A percentile compares a stretch with the other conserved stretches of the same genome.
Conservation (phyloP, 2,113 vertebrate species). For the Anarhynchus alexandrinus region DNA sequence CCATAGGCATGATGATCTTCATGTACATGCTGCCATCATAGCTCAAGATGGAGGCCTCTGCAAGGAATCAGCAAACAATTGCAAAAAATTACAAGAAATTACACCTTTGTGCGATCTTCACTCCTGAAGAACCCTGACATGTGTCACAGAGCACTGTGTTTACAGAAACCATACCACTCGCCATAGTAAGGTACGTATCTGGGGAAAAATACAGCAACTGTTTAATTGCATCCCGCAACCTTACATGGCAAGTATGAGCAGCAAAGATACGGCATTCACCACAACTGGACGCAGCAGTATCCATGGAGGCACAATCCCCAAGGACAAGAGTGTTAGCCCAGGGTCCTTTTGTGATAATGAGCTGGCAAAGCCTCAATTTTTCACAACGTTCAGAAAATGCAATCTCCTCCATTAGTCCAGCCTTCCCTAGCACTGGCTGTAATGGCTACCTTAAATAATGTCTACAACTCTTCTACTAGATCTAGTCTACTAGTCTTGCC, state of each 20-base stretch:
- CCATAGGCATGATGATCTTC: conserved; percentile 92
- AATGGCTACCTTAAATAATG: neutral
- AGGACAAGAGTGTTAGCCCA: neutral
- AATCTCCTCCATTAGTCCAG: neutral
- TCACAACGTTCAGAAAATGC: neutral
- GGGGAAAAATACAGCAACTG: neutral
- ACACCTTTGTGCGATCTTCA: neutral
- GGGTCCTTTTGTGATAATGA: neutral
- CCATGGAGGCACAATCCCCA: neutral
- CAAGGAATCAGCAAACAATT: neutral
- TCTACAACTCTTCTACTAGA: neutral
- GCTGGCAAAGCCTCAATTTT: neutral
- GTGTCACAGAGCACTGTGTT: neutral
- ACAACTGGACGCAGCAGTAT: neutral
- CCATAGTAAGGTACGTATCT: neutral
- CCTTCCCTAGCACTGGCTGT: neutral
- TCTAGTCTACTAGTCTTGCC: neutral
- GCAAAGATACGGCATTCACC: neutral
- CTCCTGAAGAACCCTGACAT: neutral
- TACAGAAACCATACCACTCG: neutral
- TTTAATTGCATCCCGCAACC: neutral
- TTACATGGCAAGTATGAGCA: neutral
- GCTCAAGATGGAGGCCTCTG: conserved; percentile 94
- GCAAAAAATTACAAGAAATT: neutral
- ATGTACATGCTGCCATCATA: conserved; percentile 98